phyloP scores from a whole-genome alignment of 2,888 invertebrate species.

The Dastarcus helophoroides region DNA sequence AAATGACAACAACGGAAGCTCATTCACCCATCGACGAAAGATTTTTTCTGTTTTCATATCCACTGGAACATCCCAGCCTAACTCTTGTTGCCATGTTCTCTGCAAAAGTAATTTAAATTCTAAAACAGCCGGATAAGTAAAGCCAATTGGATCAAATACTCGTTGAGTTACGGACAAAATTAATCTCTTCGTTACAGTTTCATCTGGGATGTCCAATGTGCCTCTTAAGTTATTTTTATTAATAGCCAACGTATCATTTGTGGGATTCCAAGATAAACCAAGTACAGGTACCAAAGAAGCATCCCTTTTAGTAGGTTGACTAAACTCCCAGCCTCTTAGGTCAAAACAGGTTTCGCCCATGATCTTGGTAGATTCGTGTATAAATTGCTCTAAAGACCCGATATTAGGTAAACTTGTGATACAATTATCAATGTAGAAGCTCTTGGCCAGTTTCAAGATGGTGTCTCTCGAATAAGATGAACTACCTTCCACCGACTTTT shows the following conservation, averaged over 20 bases:
- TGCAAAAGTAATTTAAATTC: neutral
- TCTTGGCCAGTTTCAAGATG: too few relatives aligned
- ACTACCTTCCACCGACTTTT: too few relatives aligned
- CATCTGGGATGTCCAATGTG: neutral
- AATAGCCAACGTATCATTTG: neutral
- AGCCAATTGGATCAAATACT: slow-evolving; percentile 2
- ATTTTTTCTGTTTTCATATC: slow-evolving; percentile 17
- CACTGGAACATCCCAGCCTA: slow-evolving; percentile 6
- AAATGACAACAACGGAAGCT: slow-evolving; percentile 11
- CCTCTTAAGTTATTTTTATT: neutral
- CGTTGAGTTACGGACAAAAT: slow-evolving; percentile 2
- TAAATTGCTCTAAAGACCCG: too few relatives aligned
- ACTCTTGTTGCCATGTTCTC: neutral
- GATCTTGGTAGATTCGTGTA: too few relatives aligned
- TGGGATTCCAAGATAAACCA: slow-evolving; percentile 2
- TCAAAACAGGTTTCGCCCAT: slow-evolving; percentile 1
- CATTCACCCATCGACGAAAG: slow-evolving; percentile 8
- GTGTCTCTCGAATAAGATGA: too few relatives aligned
- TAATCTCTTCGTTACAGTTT: neutral
- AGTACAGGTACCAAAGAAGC: slow-evolving; percentile 3
- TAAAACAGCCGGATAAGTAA: neutral
- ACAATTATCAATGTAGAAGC: too few relatives aligned
- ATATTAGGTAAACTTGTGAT: too few relatives aligned
- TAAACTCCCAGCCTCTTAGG: slow-evolving; percentile 4
- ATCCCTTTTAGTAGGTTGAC: neutral